Evolutionary conservation across 53 echinoderm and acorn worm species (phyloP), one percentile per base, ranked within the genome.

Genomic region (Paracentrotus lividus): DNA sequence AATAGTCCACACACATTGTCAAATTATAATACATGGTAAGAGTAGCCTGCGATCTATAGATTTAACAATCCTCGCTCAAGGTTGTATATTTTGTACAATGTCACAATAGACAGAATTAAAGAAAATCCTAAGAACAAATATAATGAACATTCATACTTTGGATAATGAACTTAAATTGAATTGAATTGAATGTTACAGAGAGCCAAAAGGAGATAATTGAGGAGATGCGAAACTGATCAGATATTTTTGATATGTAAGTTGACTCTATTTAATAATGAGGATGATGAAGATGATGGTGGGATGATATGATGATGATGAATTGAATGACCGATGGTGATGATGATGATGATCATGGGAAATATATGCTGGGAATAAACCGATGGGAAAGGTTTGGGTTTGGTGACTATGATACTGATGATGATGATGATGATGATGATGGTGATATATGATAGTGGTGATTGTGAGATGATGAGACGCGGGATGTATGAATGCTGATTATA

Each of bases 151-250:
- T 84, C 31, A n/a, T 56, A n/a, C n/a, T n/a, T n/a, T n/a, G n/a
- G n/a, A n/a, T n/a, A n/a, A 4, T 84, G 34, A 38, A 44, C 40
- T 88, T 51, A 61, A n/a, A 78, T 38, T 56, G 42, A 52, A 38
- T 42, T 21, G 55, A 6, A 85, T 88, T 93, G n/a, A n/a, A n/a
- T 0, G 2, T 65, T 59, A 72, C 95, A 97, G 97, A 89, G n/a
- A n/a, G 86, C 94, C 97, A 97, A 45, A 93, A 97, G 43, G 69
- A 88, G 60, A 95, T 97, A 9, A 90, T 95, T 58, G 95, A 95
- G 49, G 95, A 96, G 69, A 94, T 96, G 65, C 86, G 44, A 34
- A 92, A 72, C 87, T 97, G 4, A 93, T 96, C 16, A 92, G 95
- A 24, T 90, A 93, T 54, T 95, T n/a, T 93, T 57, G 97, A 97